Evolutionary conservation across 2,888 invertebrate genomes (phyloP).

Genomic region (Phasia obesa): DNA sequence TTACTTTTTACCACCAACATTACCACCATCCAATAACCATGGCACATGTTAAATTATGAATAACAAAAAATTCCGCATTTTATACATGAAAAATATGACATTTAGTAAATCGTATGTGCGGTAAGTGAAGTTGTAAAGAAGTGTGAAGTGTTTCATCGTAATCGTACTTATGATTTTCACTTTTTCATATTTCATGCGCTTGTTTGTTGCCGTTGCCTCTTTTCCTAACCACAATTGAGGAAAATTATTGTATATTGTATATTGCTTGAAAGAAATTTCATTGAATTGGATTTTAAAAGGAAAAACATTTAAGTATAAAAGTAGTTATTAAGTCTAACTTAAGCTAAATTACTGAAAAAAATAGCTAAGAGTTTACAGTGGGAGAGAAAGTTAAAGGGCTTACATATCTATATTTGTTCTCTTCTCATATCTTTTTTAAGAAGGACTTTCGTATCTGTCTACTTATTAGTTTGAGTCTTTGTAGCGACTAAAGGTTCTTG

Average conservation of each 20-base stretch:
- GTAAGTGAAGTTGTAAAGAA: slow-evolving; percentile 16
- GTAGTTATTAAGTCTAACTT: slow-evolving; percentile 28
- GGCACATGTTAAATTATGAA: slow-evolving; percentile 49
- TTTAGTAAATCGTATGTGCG: slow-evolving; percentile 10
- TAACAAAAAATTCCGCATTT: slow-evolving; percentile 30
- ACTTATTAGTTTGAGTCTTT: too few relatives aligned
- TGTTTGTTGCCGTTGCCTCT: neutral
- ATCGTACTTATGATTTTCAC: slow-evolving; percentile 38
- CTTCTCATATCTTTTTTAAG: too few relatives aligned
- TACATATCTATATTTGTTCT: too few relatives aligned
- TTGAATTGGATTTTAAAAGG: neutral
- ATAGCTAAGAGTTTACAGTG: neutral
- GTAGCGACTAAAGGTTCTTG: too few relatives aligned
- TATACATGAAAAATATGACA: slow-evolving; percentile 33
- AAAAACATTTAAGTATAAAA: slow-evolving; percentile 10
- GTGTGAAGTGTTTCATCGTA: slow-evolving; percentile 20
- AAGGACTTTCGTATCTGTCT: too few relatives aligned
- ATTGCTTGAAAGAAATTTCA: neutral
- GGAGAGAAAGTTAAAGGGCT: neutral
- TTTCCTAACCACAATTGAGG: neutral
- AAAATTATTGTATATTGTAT: slow-evolving; percentile 17
- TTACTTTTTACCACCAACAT: slow-evolving; percentile 1
- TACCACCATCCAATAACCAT: slow-evolving; percentile 10
- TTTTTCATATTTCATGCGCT: slow-evolving; percentile 7
- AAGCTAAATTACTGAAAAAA: slow-evolving; percentile 14